Conservation (phyloP, 2,888 invertebrate species). For the Sesamia inferens region DNA sequence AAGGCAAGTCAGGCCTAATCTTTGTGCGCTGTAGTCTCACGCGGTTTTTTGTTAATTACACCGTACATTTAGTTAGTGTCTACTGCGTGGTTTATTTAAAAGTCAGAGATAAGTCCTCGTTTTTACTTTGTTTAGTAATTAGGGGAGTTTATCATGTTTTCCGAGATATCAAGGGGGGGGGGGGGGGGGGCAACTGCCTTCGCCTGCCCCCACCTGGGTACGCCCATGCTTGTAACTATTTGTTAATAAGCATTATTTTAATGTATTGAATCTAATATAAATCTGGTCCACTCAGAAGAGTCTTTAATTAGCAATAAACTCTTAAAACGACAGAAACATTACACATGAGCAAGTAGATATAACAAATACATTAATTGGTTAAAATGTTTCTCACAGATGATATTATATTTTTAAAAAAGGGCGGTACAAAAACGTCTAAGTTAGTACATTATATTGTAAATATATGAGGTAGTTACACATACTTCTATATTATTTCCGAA, state of each 20-base stretch:
- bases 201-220: too few relatives aligned
- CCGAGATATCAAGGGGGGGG: too few relatives aligned
- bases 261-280: too few relatives aligned
- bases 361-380: not conserved
- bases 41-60: too few relatives aligned
- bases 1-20: too few relatives aligned
- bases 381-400: not conserved
- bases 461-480: conserved; percentile 38
- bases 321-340: not conserved
- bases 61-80: too few relatives aligned
- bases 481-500: not conserved
- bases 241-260: not conserved
- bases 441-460: not conserved
- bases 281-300: not conserved
- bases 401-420: conserved; percentile 13
- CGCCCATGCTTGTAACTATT: not conserved
- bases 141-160: too few relatives aligned
- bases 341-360: not conserved
- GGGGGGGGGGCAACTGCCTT: too few relatives aligned
- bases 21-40: too few relatives aligned
- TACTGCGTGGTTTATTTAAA: too few relatives aligned
- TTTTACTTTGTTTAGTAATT: too few relatives aligned
- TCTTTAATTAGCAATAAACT: not conserved
- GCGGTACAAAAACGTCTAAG: conserved; percentile 23
- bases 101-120: too few relatives aligned